Evolutionary conservation across 2,113 vertebrate species (phyloP).

Genomic region (Silurus meridionalis): DNA sequence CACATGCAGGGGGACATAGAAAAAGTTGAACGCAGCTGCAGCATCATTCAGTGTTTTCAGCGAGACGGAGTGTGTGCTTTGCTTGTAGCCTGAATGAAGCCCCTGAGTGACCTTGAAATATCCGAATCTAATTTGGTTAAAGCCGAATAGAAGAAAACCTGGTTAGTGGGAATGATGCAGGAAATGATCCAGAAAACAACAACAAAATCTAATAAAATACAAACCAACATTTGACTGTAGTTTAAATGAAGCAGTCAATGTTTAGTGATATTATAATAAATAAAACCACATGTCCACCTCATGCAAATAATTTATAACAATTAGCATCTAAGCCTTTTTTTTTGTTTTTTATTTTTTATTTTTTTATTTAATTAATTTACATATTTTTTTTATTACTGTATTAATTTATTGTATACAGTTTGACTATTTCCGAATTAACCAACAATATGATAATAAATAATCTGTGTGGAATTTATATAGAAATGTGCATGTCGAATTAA

Average conservation of each 20-base stretch:
- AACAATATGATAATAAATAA: neutral
- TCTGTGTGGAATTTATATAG: neutral
- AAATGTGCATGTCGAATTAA: neutral
- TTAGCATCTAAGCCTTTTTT: neutral
- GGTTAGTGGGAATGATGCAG: neutral
- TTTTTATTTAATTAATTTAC: no score
- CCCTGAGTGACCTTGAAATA: slow-evolving; percentile 23
- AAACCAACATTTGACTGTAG: neutral
- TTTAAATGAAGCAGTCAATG: neutral
- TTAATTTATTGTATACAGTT: no score
- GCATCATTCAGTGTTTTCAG: slow-evolving; percentile 18
- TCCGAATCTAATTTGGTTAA: slow-evolving; percentile 29
- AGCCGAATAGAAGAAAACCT: neutral
- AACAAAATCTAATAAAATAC: neutral
- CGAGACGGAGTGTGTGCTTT: slow-evolving; percentile 17
- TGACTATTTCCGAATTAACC: no score
- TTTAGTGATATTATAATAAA: neutral
- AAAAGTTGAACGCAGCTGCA: slow-evolving; percentile 9
- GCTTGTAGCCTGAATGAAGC: slow-evolving; percentile 14
- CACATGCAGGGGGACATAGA: neutral
- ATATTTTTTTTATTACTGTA: no score
- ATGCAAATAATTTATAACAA: neutral
- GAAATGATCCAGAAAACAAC: neutral
- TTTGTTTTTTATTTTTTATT: no score
- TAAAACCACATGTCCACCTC: neutral